phyloP scores from a whole-genome alignment of 2,888 invertebrate species.

The Steinernema scapterisci region DNA sequence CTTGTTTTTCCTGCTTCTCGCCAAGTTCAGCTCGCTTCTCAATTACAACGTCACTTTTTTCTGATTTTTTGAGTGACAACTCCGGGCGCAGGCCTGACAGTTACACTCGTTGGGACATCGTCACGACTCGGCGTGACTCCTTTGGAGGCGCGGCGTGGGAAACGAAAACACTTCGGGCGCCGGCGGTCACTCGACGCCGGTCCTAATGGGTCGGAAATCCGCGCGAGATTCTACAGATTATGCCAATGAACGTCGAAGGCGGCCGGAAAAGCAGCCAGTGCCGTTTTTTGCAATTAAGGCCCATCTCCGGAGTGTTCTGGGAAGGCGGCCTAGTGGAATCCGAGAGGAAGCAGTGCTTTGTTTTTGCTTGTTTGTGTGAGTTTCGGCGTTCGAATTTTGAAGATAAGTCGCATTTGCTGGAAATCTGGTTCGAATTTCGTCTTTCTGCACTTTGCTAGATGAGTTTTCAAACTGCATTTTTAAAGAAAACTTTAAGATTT shows the following conservation, averaged over 20 bases:
- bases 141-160: neutral
- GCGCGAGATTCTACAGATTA: neutral
- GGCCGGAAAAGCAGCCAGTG: too few relatives aligned
- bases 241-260: neutral
- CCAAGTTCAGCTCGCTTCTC: conserved; percentile 3
- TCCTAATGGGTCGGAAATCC: neutral
- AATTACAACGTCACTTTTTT: conserved; percentile 31
- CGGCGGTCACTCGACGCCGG: neutral
- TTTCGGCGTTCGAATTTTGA: too few relatives aligned
- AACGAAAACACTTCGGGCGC: conserved; percentile 9
- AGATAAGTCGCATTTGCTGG: too few relatives aligned
- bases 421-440: too few relatives aligned
- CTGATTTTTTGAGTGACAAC: conserved; percentile 22
- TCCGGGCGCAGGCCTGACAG: neutral
- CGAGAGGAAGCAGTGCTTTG: too few relatives aligned
- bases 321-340: too few relatives aligned
- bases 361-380: too few relatives aligned
- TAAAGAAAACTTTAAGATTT: too few relatives aligned
- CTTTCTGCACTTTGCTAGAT: too few relatives aligned
- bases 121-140: neutral
- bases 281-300: too few relatives aligned
- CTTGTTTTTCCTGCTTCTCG: conserved; percentile 6
- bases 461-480: too few relatives aligned
- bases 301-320: too few relatives aligned
- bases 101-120: conserved; percentile 17